Base-by-base conservation (phyloP, 2,797 vertebrate genomes). In the Acanthurus lineatus region DNA sequence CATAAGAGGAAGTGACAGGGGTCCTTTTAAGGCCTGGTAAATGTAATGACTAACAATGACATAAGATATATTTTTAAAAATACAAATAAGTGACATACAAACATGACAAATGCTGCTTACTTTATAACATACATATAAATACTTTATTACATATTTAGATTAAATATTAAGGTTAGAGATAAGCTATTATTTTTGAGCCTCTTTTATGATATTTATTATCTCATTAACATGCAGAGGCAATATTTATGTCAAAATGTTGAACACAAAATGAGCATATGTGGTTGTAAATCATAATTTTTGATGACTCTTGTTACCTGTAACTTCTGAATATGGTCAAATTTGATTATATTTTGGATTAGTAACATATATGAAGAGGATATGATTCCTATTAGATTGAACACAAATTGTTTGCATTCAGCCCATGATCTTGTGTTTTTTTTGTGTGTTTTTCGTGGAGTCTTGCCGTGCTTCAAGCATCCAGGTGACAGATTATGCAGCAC, bases 401-500 rank as follows among this genome's bases (percentile, higher is more conserved):
- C 32, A 15, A 44, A 14, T 17, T 74, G 17, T 74, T 48, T 51
- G 22, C 32, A 22, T 45, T 58, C 15, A 10, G 4, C 6, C 32
- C 9, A 25, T 4, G 7, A 0, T 9, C 4, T 1, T 47, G 17
- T 42, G 47, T 14, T 19, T 73, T 70, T 67, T 15, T 42, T 14
- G 25, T 12, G 7, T 66, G 64, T 60, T 57, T 75, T 61, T 65
- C 44, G 19, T 9, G n/a, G 54, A 38, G 52, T 81, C 71, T 17
- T n/a, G 60, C 79, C 57, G 74, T 62, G 78, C 51, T 79, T 69
- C 48, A 51, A 81, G 74, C 51, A 79, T 45, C 73, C 82, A 85
- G 84, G 77, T 82, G 78, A 85, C 77, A 69, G 68, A 84, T 78
- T 69, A 76, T 22, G 42, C 66, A 14, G 72, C 64, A 7, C 62